Evolutionary conservation across 2,797 vertebrate species (phyloP), one percentile per base, ranked within the genome.

Genomic region (Synanceia verrucosa): DNA sequence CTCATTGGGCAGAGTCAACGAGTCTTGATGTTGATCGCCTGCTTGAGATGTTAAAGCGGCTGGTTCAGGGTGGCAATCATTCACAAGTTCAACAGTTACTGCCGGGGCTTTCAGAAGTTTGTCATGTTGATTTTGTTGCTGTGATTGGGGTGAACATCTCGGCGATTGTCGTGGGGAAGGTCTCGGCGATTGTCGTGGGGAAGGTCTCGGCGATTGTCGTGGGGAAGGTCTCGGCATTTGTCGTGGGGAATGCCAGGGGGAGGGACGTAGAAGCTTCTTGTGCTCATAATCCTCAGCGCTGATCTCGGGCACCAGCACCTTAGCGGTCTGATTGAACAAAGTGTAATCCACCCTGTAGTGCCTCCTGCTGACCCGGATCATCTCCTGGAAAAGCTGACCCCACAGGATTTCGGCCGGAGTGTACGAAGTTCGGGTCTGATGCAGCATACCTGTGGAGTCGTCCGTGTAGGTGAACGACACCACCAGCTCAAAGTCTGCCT

Each of bases 351-450:
- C 96, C 48, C 92, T 94, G 84, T 97, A 99, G 86, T 95, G 81
- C 65, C 92, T 95, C 53, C 93, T 92, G 90, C 92, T 95, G 23
- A 96, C 91, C 0, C 94, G 89, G 81, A 99, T 85, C 77, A 99
- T 96, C 2, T 98, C 96, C 1, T 97, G 95, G 82, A 99, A 99
- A 60, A 96, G 81, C 19, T 96, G 95, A 14, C 98, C 98, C 98
- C 98, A 99, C 18, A 96, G 93, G 66, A 99, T 97, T 81, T 99
- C 98, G 0, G 92, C 68, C 3, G 96, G 95, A 0, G 95, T 89
- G n/a, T 98, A 99, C 0, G 98, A 98, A 36, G 96, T 97, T 21
- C 98, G 94, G 3, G 96, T 97, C 82, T 99, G 98, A 78, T 99
- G 97, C 5, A 97, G 94, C 0, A 96, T 97, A 0, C 97, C 98